Evolutionary conservation across 2,888 invertebrate species (phyloP), one percentile per base, ranked within the genome.

Genomic region (Yponomeuta plumbellus): DNA sequence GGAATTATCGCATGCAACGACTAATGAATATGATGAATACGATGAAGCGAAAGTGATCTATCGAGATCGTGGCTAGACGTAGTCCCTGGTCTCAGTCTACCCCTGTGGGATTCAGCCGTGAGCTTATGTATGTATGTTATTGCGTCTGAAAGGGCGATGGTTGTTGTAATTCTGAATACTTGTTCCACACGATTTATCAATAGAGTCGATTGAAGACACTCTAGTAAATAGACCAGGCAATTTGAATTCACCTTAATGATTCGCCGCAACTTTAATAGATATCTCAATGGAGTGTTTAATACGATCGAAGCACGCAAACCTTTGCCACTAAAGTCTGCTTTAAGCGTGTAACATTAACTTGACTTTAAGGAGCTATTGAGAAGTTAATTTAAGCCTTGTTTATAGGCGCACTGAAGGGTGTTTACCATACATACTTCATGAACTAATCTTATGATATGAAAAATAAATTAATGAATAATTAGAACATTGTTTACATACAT

Each of bases 251-350:
- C 21, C 23, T 21, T 59, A 59, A 59, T 23, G 59, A 58, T 23
- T 23, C 59, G 22, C 11, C 59, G 3, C 59, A 59, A 59, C 21
- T 59, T 59, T 21, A 59, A 22, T 59, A 59, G 17, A 17, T 59
- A 59, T 22, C 23, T 59, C 23, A 59, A 22, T 59, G 59, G 21
- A 22, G 59, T 59, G 59, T 22, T 59, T 59, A 20, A 59, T 22
- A 5, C 44, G 44, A 17, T 4, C 44, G 11, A 52, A 13, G 44
- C 44, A 52, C 44, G 44, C 44, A 8, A 52, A 17, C 44, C 44
- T 52, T 52, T 5, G 44, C 17, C 17, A 17, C 17, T 52, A 52
- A 52, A 52, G 44, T 52, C 44, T 13, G 44, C 34, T 1, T 34
- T 34, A 34, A 34, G 34, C 34, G 34, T 34, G 34, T 4, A 34